Conservation (phyloP, 2,797 vertebrate species). For the Microhierax caerulescens region DNA sequence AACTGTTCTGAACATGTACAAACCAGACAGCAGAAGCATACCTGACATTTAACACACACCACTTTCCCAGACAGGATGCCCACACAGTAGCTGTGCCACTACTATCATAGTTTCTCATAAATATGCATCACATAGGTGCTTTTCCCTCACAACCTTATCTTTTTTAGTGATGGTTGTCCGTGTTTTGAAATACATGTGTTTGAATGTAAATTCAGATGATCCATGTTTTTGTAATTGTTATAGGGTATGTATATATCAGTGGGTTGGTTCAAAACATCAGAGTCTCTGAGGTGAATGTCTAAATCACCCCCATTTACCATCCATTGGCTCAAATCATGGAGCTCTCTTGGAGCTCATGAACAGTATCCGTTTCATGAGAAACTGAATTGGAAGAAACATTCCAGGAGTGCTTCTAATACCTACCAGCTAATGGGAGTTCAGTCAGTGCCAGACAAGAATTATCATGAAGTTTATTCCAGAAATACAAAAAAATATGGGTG, state of each 20-base stretch:
- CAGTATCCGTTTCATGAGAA: neutral
- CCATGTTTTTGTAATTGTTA: neutral
- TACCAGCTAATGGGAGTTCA: neutral
- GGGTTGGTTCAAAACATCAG: neutral
- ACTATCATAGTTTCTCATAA: neutral
- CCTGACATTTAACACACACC: neutral
- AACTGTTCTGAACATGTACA: neutral
- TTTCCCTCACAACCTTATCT: neutral
- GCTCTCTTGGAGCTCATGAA: neutral
- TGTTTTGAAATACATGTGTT: neutral
- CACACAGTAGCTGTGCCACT: neutral
- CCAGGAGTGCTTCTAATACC: neutral
- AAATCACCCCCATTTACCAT: neutral
- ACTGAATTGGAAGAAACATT: neutral
- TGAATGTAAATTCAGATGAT: neutral
- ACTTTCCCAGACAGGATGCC: neutral
- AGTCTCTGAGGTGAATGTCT: neutral
- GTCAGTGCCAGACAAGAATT: neutral
- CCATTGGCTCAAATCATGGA: neutral
- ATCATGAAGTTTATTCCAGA: neutral
- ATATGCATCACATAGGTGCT: neutral
- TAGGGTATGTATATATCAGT: rapidly evolving
- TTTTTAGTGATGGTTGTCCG: neutral
- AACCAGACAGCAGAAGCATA: neutral
- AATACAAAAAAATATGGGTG: neutral